Base-by-base conservation (phyloP, 2,888 invertebrate genomes). In the Folsomia candida region DNA sequence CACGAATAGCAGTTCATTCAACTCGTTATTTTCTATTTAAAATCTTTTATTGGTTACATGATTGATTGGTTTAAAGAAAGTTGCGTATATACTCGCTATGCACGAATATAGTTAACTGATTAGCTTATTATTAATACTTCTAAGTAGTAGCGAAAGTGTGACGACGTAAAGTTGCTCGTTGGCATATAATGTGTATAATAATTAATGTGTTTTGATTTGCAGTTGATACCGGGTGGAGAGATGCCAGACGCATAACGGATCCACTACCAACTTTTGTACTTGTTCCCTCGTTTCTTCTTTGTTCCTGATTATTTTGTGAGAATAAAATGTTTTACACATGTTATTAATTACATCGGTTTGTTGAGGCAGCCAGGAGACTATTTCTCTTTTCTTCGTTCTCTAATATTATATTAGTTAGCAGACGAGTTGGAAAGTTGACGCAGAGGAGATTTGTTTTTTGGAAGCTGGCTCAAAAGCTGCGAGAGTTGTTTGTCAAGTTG, bases 161-260 rank as follows among this genome's bases (percentile, higher is more conserved):
- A n/a, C n/a, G n/a, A n/a, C n/a, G n/a, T n/a, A n/a, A n/a, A n/a
- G n/a, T n/a, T n/a, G n/a, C n/a, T n/a, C n/a, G n/a, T n/a, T n/a
- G 11, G 14, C 29, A 37, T 63, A 11, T 47, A 20, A 22, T 18
- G 26, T 14, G 6, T 14, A 9, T 25, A 61, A 6, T 25, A 54
- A 24, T 29, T 59, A 47, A 59, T 24, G 28, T 67, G 18, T 63
- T 63, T 73, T 80, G 80, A 78, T 70, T 88, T 88, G 64, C 83
- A 91, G 91, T 84, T 91, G 80, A 90, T 91, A 71, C 91, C 91
- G 73, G 91, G 91, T 76, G 91, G 91, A 80, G 91, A 91, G 81
- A 89, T 91, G 87, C 90, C 90, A 0, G 90, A 90, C 51, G 82
- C 84, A 60, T 84, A 37, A 64, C 1, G 51, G 37, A 4, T 37